Evolutionary conservation across 2,888 invertebrate genomes (phyloP), one percentile per base, ranked within the genome.

Genomic region (Girardia tigrina): DNA sequence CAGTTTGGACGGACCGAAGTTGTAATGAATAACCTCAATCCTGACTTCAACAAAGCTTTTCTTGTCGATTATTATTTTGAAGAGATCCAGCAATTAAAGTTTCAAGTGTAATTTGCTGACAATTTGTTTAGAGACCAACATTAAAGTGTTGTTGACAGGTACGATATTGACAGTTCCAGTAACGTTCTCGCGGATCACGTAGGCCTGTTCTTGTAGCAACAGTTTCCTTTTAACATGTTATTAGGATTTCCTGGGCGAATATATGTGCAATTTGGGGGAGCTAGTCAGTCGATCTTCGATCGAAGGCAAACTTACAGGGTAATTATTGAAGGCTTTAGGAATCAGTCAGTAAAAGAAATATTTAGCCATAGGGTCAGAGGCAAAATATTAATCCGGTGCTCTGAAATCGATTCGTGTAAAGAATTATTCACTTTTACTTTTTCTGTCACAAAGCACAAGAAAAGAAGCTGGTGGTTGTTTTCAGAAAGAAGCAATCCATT

Each of bases 181-280:
- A 77, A 80, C 28, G 80, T 81, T 75, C 78, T 82, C 1, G 79
- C 78, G 23, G 82, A 82, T 72, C 82, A 82, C 81, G 82, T 82
- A 80, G 80, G 81, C 0, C 28, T 20, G 36, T 42, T 42, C 23
- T 26, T 12, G 1, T 16, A 28, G 76, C 16, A 75, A 23, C n/a
- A 28, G 14, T 75, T 26, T 16, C 4, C 8, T 6, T 12, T 75
- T 26, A 36, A 8, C 14, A 12, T 20, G 2, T 29, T 2, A 36
- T 4, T 77, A 83, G 82, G 83, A 83, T 78, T 83, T 82, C 72
- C 81, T 88, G 2, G 88, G 88, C 8, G 81, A 82, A 71, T 82
- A 85, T 29, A 86, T 87, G 71, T 86, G 86, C 78, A 86, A 86
- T 29, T 80, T 88, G 56, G 88, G 87, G 27, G 87, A 87, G 79